Evolutionary conservation across 2,888 invertebrate genomes (phyloP), one percentile per base, ranked within the genome.

Genomic region (Epinotia brunnichana): DNA sequence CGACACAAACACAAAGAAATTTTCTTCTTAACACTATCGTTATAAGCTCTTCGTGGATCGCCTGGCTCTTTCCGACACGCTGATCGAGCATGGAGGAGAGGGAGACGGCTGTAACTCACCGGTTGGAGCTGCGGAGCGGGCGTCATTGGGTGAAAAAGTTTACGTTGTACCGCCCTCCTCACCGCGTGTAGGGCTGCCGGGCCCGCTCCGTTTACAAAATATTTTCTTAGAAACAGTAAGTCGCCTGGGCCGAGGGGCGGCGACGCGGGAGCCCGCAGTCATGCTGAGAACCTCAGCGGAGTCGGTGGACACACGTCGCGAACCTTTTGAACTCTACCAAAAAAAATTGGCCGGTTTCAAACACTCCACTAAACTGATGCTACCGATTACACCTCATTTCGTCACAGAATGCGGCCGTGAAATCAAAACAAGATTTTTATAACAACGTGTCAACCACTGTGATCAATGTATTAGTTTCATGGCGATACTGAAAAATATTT

Each of bases 211-310:
- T 79, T 80, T 77, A 85, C 85, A 83, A 86, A 86, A 87, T 87
- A 87, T 88, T 89, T 90, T 86, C 86, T 87, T 89, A 90, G 91
- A 88, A 91, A 89, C 89, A 90, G 90, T 89, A 91, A 90, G 91
- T 90, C 91, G 89, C 90, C 83, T 85, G 86, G 83, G 78, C 80
- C 87, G 87, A 90, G 91, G 92, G 92, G 91, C 90, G 91, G 86
- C 92, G 88, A 86, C 90, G 91, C 91, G 91, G 92, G 92, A 90
- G 90, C 90, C 85, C 88, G 90, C 92, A 93, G 93, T 93, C 93
- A 92, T 93, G 93, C 93, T 93, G 93, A 89, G 93, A 88, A 79
- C 83, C 90, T 92, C 92, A 88, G 91, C 91, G 87, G 87, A 90
- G 89, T 82, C 87, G 89, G 88, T 87, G 92, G 91, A 88, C 90